A percentile compares a stretch with the other conserved stretches of the same genome.
These are phyloP conservation scores for Oscheius sp. DNA, from an alignment of 2,888 invertebrate genomes.

Conservation along the genomic window DNA sequence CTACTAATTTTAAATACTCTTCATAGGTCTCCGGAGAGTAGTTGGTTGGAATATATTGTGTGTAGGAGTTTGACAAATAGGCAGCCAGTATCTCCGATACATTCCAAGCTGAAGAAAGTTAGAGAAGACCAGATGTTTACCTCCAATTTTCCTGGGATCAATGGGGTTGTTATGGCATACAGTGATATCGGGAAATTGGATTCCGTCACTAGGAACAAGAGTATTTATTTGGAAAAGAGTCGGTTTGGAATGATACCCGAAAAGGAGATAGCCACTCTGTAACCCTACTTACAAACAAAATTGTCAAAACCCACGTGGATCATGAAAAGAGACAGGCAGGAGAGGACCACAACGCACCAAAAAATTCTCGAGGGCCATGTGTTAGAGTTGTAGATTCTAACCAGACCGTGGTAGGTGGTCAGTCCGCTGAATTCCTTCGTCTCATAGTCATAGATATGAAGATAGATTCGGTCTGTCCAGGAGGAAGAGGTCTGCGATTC, in stretches of 20 bases:
- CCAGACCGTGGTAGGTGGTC: constrained; percentile 66
- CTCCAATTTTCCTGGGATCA: constrained; percentile 27
- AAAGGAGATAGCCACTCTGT: constrained; percentile 60
- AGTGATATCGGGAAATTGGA: constrained; percentile 60
- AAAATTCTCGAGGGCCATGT: constrained; percentile 65
- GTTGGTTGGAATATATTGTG: constrained; percentile 6
- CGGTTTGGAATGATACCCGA: constrained; percentile 63
- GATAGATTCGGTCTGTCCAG: constrained; percentile 50
- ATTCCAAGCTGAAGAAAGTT: constrained; percentile 42
- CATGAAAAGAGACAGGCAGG: constrained; percentile 62
- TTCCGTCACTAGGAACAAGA: constrained; percentile 52
- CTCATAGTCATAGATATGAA: constrained; percentile 62
- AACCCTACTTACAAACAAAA: neutral
- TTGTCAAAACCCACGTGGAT: constrained; percentile 51
- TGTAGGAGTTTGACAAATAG: constrained; percentile 45
- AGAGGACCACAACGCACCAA: constrained; percentile 62
- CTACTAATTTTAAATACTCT: constrained; percentile 16
- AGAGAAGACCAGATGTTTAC: constrained; percentile 4
- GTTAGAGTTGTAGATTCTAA: constrained; percentile 64
- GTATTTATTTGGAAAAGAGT: constrained; percentile 63
- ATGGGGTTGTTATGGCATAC: constrained; percentile 47
- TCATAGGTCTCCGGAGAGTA: constrained; percentile 8
- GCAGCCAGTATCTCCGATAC: constrained; percentile 39
- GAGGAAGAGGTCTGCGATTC: constrained; percentile 25
- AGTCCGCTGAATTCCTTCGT: constrained; percentile 62